A percentile compares a stretch with the other conserved stretches of the same genome.
phyloP scores from a whole-genome alignment of 2,888 invertebrate species.

The Drosophila fulvimacula region DNA sequence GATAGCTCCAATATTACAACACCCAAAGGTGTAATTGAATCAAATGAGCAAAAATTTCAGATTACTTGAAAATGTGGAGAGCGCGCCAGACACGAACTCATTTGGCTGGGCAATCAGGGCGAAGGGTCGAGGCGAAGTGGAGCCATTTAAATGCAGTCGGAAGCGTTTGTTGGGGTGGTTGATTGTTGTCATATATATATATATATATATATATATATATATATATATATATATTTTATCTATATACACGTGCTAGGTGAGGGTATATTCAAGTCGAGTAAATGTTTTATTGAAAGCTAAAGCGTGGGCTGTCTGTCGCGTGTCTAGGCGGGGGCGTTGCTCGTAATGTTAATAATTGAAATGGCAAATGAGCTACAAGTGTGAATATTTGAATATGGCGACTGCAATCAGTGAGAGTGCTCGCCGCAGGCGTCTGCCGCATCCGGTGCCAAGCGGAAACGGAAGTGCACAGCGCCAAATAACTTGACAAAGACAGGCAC shows the following conservation, averaged over 20 bases:
- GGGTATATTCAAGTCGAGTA: constrained; percentile 12
- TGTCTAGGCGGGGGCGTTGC: constrained; percentile 17
- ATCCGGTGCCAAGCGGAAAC: constrained; percentile 66
- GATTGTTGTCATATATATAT: constrained; percentile 2
- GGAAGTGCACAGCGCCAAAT: constrained; percentile 49
- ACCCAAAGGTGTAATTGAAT: constrained; percentile 84
- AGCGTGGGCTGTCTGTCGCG: not conserved
- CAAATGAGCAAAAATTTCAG: constrained; percentile 79
- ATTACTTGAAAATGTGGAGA: constrained; percentile 69
- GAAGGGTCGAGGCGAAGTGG: constrained; percentile 3
- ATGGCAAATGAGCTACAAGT: constrained; percentile 53
- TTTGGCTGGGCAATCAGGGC: constrained; percentile 58
- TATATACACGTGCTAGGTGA: not conserved
- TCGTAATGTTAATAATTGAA: constrained; percentile 48
- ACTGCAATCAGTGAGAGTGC: constrained; percentile 69
- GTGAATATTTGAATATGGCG: constrained; percentile 36
- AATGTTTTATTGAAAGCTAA: constrained; percentile 29
- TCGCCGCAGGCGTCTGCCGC: constrained; percentile 63
- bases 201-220: not conserved
- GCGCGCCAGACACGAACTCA: constrained; percentile 53
- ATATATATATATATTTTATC: not conserved
- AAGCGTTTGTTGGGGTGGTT: constrained; percentile 19
- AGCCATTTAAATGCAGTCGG: constrained; percentile 49
- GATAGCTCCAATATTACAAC: constrained; percentile 76
- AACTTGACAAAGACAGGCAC: constrained; percentile 9